These are phyloP conservation scores for Heteractis magnifica DNA, from an alignment of 92 coral and sea anemone genomes.

Conservation along the genomic window DNA sequence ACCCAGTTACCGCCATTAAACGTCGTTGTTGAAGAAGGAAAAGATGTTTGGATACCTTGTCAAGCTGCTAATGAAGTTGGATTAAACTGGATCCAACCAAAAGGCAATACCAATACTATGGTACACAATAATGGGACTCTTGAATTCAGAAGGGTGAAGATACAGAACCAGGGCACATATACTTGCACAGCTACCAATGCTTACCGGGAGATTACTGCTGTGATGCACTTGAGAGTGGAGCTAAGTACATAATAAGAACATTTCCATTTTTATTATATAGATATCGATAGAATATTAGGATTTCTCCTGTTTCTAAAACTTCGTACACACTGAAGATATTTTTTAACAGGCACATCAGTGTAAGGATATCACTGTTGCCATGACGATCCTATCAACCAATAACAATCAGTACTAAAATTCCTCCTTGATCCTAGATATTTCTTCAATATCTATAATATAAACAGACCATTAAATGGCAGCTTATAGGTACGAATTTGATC, in stretches of 20 bases:
- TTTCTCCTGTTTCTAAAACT: neutral
- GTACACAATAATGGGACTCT: constrained; percentile 14
- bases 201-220: constrained; percentile 5
- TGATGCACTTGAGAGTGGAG: neutral
- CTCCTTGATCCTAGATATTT: too few relatives aligned
- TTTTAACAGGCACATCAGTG: too few relatives aligned
- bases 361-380: too few relatives aligned
- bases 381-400: too few relatives aligned
- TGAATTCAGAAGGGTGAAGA: constrained; percentile 8
- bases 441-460: too few relatives aligned
- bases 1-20: neutral
- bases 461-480: too few relatives aligned
- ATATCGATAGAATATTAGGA: neutral
- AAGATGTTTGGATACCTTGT: neutral
- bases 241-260: neutral
- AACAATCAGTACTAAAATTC: too few relatives aligned
- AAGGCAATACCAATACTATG: neutral
- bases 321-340: neutral
- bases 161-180: constrained; percentile 5
- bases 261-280: too few relatives aligned
- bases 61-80: constrained; percentile 6
- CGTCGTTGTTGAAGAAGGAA: neutral
- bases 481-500: too few relatives aligned
- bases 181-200: constrained; percentile 19
- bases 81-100: constrained; percentile 4